Evolutionary conservation across 2,113 vertebrate species (phyloP), one percentile per base, ranked within the genome.

Genomic region (Poicephalus meyeri): DNA sequence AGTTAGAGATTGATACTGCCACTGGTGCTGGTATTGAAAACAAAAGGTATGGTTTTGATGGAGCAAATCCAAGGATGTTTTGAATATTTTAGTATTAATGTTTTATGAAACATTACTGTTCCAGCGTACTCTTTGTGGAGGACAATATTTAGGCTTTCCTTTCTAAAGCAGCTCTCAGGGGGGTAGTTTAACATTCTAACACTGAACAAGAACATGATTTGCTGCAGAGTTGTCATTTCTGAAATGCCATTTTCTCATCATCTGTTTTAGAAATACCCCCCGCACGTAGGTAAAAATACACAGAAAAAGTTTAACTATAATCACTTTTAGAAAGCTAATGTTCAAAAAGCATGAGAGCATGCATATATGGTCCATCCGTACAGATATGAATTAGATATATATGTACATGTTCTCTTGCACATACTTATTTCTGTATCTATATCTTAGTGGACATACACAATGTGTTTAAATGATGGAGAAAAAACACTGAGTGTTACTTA

Each of bases 71-170:
- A 82, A 85, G n/a, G 55, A 47, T 92, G 9, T 96, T 97, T 97
- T 94, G 69, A 95, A 80, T 93, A 80, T 94, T 95, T 94, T 87
- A 76, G 73, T 86, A 46, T 85, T 93, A 66, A 52, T 61, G 52
- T 66, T 96, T 96, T 84, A 91, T 86, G 69, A 94, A 96, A 53
- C 33, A 24, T 68, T 91, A 82, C 88, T 95, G 42, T 94, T 91
- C 55, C 13, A 12, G 68, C 31, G 39, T 61, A 76, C 53, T 95
- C 82, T 95, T 88, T 49, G 28, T 70, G 65, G 49, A 96, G 56
- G 74, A 50, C 83, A 87, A 41, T 94, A 96, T 97, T 97, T 83
- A 93, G 96, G 86, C 66, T 83, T 97, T 87, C n/a, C 47, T 86
- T 94, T 80, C 80, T 86, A 79, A 92, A 91, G 72, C 69, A 84